Conservation (phyloP, 2,888 invertebrate species). For the Bombylius discolor region DNA sequence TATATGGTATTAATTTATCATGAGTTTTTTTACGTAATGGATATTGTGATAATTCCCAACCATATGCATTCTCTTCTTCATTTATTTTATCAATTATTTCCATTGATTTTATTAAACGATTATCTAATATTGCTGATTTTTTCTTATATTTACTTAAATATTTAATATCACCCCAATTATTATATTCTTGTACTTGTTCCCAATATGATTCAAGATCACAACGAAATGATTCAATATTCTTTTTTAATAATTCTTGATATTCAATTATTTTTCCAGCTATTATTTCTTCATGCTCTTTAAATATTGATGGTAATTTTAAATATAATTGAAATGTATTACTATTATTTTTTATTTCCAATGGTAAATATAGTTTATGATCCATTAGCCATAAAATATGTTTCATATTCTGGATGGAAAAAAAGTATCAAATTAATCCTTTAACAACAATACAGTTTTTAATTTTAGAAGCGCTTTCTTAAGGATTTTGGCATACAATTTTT, state of each 20-base stretch:
- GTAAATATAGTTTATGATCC: conserved; percentile 66
- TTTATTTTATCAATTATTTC: conserved; percentile 77
- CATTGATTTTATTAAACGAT: conserved; percentile 51
- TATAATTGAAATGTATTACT: conserved; percentile 83
- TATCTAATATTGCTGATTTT: conserved; percentile 66
- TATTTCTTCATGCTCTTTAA: conserved; percentile 70
- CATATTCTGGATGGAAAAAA: conserved; percentile 33
- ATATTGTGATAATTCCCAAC: conserved; percentile 79
- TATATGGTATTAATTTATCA: conserved; percentile 72
- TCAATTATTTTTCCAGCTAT: conserved; percentile 71
- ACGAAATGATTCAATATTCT: conserved; percentile 65
- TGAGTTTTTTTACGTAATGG: conserved; percentile 66
- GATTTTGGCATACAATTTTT: no score
- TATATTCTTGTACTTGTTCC: conserved; percentile 70
- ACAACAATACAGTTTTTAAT: no score
- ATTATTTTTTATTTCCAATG: conserved; percentile 78
- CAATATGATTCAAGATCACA: conserved; percentile 70
- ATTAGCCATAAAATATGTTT: conserved; percentile 69
- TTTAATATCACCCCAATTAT: conserved; percentile 74
- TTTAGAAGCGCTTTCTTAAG: no score
- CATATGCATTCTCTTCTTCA: conserved; percentile 78
- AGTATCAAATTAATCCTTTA: not conserved
- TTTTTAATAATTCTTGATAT: conserved; percentile 69
- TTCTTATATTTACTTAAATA: conserved; percentile 71
- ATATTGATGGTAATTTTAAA: conserved; percentile 61